Percentiles rank a stretch among this genome's conserved stretches.
These are phyloP conservation scores for Pocillopora grandis DNA, from an alignment of 92 coral and sea anemone species.

Conservation along the genomic window DNA sequence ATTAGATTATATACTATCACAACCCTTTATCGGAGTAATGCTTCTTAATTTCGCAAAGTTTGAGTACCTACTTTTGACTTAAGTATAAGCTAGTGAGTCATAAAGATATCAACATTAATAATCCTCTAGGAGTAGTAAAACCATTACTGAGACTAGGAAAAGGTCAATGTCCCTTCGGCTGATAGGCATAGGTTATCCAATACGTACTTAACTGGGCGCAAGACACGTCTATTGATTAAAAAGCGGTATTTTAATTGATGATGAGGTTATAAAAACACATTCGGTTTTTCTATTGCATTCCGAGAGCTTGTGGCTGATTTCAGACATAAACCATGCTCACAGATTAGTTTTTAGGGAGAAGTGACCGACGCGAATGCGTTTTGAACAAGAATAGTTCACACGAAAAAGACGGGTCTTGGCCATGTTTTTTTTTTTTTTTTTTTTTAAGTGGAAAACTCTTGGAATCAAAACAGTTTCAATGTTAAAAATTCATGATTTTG, in stretches of 20 bases:
- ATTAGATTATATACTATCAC: slow-evolving; percentile 9
- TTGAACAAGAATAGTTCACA: too few species aligned
- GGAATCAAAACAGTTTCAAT: too few species aligned
- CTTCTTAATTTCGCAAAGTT: slow-evolving; percentile 11
- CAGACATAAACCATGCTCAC: not conserved
- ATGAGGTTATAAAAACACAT: not conserved
- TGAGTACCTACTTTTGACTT: not conserved
- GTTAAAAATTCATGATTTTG: too few species aligned
- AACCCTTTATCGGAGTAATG: not conserved
- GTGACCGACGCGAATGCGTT: too few species aligned
- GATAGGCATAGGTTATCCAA: not conserved
- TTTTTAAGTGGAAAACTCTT: too few species aligned
- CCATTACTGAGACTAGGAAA: slow-evolving; percentile 5
- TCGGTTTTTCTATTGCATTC: not conserved
- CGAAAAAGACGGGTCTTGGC: too few species aligned
- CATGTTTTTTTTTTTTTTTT: too few species aligned
- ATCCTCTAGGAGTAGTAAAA: not conserved
- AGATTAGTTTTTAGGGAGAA: not conserved
- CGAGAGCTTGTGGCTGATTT: not conserved
- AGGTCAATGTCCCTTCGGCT: not conserved
- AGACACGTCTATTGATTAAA: too few species aligned
- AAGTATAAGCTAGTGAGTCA: not conserved
- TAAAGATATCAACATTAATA: not conserved
- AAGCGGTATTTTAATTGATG: not conserved
- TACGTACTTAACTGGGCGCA: not conserved